A percentile compares a stretch with the other conserved stretches of the same genome.
phyloP scores from a whole-genome alignment of 2,888 invertebrate genomes.

The Patella caerulea region DNA sequence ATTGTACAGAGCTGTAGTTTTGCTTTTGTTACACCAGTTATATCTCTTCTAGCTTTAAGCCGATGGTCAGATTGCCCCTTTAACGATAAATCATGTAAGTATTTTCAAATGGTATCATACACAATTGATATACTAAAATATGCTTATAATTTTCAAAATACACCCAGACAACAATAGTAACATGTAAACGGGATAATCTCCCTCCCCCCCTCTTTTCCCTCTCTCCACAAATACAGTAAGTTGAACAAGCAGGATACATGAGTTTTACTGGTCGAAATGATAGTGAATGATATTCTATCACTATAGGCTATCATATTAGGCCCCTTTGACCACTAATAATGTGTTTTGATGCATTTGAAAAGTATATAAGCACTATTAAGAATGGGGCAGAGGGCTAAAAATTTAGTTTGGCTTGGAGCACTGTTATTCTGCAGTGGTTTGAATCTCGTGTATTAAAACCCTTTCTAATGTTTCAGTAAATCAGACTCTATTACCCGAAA shows the following conservation, averaged over 20 bases:
- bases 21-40: slow-evolving; percentile 62
- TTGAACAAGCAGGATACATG: no score
- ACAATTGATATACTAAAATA: no score
- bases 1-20: slow-evolving; percentile 68
- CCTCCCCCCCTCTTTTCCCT: no score
- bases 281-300: no score
- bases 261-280: no score
- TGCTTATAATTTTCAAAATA: no score
- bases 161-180: no score
- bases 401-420: background rate
- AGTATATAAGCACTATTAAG: background rate
- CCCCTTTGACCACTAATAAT: no score
- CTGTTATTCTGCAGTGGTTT: background rate
- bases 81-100: slow-evolving; percentile 1
- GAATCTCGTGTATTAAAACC: background rate
- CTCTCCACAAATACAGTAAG: no score
- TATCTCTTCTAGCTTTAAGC: slow-evolving; percentile 58
- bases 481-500: slow-evolving; percentile 38
- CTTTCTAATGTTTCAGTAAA: slow-evolving; percentile 17
- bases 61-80: slow-evolving; percentile 53
- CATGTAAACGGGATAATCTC: no score
- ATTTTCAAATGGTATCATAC: background rate
- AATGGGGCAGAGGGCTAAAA: background rate
- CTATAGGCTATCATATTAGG: no score
- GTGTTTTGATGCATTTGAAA: no score